phyloP scores from a whole-genome alignment of 64 coral and sea anemone species.

The Actinia equina region DNA sequence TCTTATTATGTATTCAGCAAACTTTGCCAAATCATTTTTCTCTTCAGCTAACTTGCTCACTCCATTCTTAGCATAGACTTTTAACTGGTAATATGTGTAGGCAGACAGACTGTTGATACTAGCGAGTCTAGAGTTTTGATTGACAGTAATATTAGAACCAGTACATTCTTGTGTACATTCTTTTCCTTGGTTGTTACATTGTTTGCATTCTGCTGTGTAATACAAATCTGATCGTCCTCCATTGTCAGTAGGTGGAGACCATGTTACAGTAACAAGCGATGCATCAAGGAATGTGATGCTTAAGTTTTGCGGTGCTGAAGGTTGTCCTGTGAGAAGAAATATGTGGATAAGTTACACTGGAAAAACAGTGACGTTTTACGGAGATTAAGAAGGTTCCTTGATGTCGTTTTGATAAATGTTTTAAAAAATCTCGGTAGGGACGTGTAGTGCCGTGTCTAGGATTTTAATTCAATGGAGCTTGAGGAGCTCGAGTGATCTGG shows the following conservation, averaged over 20 bases:
- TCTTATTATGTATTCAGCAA: not conserved
- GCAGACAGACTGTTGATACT: slow-evolving; percentile 38
- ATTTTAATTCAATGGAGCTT: too few species aligned
- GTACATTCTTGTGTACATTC: slow-evolving; percentile 37
- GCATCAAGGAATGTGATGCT: slow-evolving; percentile 13
- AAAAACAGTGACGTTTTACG: too few species aligned
- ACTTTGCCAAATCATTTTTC: too few species aligned
- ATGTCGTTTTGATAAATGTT: too few species aligned
- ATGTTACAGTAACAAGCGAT: slow-evolving; percentile 12
- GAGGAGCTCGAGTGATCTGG: too few species aligned
- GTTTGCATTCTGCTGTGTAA: slow-evolving; percentile 47
- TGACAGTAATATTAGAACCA: slow-evolving; percentile 8
- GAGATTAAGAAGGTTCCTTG: too few species aligned
- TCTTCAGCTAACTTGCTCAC: slow-evolving; percentile 28
- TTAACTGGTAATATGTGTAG: slow-evolving; percentile 27
- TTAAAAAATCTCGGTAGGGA: too few species aligned
- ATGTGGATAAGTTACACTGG: too few species aligned
- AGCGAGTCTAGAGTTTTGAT: slow-evolving; percentile 9
- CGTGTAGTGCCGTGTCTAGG: too few species aligned
- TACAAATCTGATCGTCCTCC: slow-evolving; percentile 44
- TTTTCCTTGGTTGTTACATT: slow-evolving; percentile 12
- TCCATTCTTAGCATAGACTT: slow-evolving; percentile 49
- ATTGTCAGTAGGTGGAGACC: slow-evolving; percentile 2
- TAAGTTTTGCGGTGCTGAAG: too few species aligned
- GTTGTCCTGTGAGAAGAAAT: not conserved